Percentiles rank a stretch among this genome's conserved stretches.
These are phyloP conservation scores for Heterotilapia buettikoferi DNA, from an alignment of 2,113 vertebrate species.

Conservation along the genomic window DNA sequence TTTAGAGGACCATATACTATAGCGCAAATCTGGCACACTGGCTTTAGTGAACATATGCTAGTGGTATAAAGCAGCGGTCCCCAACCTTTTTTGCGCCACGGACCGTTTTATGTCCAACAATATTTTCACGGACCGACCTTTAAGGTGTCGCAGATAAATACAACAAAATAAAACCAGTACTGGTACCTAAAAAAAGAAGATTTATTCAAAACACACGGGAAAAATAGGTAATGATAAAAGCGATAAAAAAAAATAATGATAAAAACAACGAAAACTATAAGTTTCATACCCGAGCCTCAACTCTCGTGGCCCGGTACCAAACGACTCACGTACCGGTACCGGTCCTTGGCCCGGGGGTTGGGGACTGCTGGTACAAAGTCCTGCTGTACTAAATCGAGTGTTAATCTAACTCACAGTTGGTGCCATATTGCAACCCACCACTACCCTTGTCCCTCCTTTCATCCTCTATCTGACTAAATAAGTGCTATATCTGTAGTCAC, in stretches of 20 bases:
- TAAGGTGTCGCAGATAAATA: rapidly evolving
- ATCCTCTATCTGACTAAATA: background rate
- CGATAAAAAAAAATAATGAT: rapidly evolving
- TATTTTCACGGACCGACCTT: rapidly evolving
- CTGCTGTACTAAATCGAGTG: background rate
- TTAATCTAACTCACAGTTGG: background rate
- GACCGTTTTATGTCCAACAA: background rate
- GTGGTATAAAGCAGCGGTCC: background rate
- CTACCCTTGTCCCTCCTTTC: background rate
- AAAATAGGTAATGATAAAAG: background rate
- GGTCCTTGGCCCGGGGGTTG: rapidly evolving
- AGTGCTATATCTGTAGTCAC: background rate
- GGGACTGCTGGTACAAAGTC: background rate
- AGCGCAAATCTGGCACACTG: background rate
- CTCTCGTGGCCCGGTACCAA: background rate
- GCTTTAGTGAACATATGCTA: background rate
- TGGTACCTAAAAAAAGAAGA: background rate
- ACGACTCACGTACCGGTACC: rapidly evolving
- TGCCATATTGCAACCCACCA: background rate
- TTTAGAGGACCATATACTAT: background rate
- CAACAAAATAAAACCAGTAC: rapidly evolving
- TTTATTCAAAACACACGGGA: background rate
- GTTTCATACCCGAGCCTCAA: background rate
- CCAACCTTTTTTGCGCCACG: rapidly evolving
- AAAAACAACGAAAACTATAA: rapidly evolving